These are phyloP conservation scores for Dasysyrphus tricinctus DNA, from an alignment of 2,888 invertebrate genomes.

Conservation along the genomic window DNA sequence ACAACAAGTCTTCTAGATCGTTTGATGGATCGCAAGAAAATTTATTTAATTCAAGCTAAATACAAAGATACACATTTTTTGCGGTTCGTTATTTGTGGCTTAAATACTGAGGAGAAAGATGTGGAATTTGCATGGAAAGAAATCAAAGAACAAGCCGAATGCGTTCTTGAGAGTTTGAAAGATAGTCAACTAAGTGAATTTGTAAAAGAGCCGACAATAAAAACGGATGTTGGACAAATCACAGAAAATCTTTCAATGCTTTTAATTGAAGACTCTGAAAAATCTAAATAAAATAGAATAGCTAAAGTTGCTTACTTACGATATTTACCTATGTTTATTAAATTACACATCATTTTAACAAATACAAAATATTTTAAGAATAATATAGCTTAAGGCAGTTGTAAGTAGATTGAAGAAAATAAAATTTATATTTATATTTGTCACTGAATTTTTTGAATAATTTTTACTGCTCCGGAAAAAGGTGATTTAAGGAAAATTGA, in stretches of 20 bases:
- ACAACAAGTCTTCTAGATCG: slow-evolving; percentile 89
- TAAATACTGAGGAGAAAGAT: slow-evolving; percentile 88
- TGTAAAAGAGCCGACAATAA: neutral
- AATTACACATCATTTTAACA: no score
- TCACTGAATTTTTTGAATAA: no score
- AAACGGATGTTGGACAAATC: slow-evolving; percentile 39
- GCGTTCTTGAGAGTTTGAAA: slow-evolving; percentile 76
- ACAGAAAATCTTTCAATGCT: slow-evolving; percentile 44
- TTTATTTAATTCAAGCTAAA: slow-evolving; percentile 92
- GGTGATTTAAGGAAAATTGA: no score
- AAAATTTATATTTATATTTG: no score
- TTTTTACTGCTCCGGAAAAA: no score
- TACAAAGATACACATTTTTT: slow-evolving; percentile 88
- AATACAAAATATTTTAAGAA: no score
- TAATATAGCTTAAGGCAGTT: no score
- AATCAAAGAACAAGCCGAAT: slow-evolving; percentile 86
- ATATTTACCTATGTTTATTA: no score
- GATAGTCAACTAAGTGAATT: neutral
- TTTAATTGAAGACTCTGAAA: slow-evolving; percentile 34
- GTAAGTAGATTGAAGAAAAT: no score
- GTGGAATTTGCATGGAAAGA: slow-evolving; percentile 89
- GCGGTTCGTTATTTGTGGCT: slow-evolving; percentile 92
- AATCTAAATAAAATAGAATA: slow-evolving; percentile 33
- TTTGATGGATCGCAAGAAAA: slow-evolving; percentile 89
- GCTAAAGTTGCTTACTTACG: no score